A percentile compares a stretch with the other conserved stretches of the same genome.
phyloP scores from a whole-genome alignment of 2,888 invertebrate species.

The Lasioglossum malachurum region DNA sequence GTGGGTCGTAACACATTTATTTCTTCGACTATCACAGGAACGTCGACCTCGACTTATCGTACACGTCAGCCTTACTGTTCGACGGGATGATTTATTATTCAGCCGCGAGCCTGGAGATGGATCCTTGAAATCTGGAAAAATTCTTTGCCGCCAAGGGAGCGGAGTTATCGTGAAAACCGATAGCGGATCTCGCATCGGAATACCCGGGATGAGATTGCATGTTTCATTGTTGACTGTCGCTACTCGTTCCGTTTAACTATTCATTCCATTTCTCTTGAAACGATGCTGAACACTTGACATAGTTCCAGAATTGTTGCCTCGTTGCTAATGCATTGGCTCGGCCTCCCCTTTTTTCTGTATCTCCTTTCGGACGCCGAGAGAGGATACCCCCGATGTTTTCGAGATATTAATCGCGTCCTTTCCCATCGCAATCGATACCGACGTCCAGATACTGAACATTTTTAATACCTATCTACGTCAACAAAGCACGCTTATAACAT shows the following conservation, averaged over 20 bases:
- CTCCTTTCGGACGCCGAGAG: not conserved
- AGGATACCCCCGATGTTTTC: not conserved
- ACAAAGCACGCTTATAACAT: not conserved
- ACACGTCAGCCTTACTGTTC: slow-evolving; percentile 14
- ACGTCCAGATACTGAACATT: not conserved
- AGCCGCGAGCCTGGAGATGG: slow-evolving; percentile 9
- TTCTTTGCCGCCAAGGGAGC: slow-evolving; percentile 9
- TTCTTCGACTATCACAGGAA: slow-evolving; percentile 24
- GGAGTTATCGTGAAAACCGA: slow-evolving; percentile 23
- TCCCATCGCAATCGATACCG: not conserved
- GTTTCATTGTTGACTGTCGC: slow-evolving; percentile 53
- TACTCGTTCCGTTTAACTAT: slow-evolving; percentile 47
- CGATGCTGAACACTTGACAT: slow-evolving; percentile 48
- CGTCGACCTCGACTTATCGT: slow-evolving; percentile 21
- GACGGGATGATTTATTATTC: slow-evolving; percentile 44
- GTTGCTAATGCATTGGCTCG: slow-evolving; percentile 41
- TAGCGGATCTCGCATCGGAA: slow-evolving; percentile 24
- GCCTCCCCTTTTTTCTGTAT: not conserved
- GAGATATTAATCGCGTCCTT: slow-evolving; percentile 22
- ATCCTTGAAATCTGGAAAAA: slow-evolving; percentile 48
- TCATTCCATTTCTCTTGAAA: slow-evolving; percentile 46
- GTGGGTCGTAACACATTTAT: slow-evolving; percentile 41
- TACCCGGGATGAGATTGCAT: slow-evolving; percentile 42
- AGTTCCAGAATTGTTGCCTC: slow-evolving; percentile 37
- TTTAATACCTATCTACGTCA: not conserved